phyloP scores from a whole-genome alignment of 1,140 invertebrate species.

The Yoshiicerus persimilis region DNA sequence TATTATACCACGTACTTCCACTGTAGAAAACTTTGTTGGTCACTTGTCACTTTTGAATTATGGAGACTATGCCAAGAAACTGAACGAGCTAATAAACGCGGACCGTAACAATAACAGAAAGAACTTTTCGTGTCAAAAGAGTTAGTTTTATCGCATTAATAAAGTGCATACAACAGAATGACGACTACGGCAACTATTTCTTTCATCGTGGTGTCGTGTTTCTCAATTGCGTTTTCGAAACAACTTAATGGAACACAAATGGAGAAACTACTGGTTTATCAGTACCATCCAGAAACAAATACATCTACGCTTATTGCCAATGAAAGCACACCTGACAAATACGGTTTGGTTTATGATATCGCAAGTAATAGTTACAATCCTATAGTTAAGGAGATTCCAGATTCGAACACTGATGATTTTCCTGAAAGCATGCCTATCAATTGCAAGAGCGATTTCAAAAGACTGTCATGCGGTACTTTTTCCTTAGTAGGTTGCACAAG shows the following conservation, averaged over 20 bases:
- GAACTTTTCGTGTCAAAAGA: no score
- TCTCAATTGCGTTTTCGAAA: neutral
- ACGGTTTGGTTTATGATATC: neutral
- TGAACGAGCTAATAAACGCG: no score
- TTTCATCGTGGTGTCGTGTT: neutral
- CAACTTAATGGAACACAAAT: neutral
- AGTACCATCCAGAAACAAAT: neutral
- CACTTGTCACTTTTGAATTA: no score
- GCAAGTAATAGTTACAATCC: neutral
- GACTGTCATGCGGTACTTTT: slow-evolving; percentile 4
- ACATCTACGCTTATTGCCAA: neutral
- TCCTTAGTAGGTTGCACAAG: slow-evolving; percentile 28
- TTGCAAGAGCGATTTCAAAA: neutral
- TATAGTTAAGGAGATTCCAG: neutral
- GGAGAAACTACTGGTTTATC: neutral
- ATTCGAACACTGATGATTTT: neutral
- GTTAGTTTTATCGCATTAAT: no score
- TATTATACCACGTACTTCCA: no score
- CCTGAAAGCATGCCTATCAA: neutral
- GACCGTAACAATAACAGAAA: no score
- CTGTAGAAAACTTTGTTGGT: no score
- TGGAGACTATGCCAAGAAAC: no score
- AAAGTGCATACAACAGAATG: no score
- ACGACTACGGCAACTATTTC: neutral
- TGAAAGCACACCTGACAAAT: neutral